Base-by-base conservation (phyloP, 2,113 vertebrate species). In the Diadophis punctatus region DNA sequence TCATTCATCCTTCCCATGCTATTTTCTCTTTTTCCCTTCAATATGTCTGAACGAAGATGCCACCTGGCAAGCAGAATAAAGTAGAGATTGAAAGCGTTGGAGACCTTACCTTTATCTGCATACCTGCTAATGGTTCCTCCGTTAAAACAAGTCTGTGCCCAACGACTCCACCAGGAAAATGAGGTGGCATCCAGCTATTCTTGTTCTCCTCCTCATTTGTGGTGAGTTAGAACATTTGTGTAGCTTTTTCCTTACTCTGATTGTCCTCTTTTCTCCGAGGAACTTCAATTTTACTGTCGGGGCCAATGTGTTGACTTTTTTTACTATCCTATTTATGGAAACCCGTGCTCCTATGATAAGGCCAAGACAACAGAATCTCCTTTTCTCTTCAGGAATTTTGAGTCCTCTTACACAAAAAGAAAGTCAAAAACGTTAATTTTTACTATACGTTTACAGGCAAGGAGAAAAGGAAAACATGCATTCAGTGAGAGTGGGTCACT, bases 1-100 rank as follows among this genome's bases (percentile, higher is more conserved):
- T 52, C 0, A 0, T 87, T 52, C 0, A 0, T n/a, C n/a, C 90
- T 80, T 48, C 92, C 87, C 58, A 53, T 90, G 46, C 27, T 39
- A 3, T 92, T 93, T 95, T 92, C n/a, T 43, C 51, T 80, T 86
- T 3, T 39, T 6, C 93, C n/a, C 27, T 48, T 27, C 30, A 60
- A 88, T n/a, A 30, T 14, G 51, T 2, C 0, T 60, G 56, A 90
- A 7, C 0, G 0, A 86, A 63, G 91, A 87, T 30, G 58, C 30
- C 8, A n/a, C 52, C 22, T 27, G 52, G 53, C 52, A n/a, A 85
- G 60, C 23, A 51, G 53, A 88, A 89, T 20, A 87, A 91, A 88
- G 63, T 23, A 53, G 30, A 25, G 16, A 58, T 20, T 58, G 27
- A 86, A 12, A 3, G 5, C 27, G 8, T 22, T 20, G n/a, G 56